These are phyloP conservation scores for Dolichallabes microphthalmus DNA, from an alignment of 2,113 vertebrate species.

Conservation along the genomic window DNA sequence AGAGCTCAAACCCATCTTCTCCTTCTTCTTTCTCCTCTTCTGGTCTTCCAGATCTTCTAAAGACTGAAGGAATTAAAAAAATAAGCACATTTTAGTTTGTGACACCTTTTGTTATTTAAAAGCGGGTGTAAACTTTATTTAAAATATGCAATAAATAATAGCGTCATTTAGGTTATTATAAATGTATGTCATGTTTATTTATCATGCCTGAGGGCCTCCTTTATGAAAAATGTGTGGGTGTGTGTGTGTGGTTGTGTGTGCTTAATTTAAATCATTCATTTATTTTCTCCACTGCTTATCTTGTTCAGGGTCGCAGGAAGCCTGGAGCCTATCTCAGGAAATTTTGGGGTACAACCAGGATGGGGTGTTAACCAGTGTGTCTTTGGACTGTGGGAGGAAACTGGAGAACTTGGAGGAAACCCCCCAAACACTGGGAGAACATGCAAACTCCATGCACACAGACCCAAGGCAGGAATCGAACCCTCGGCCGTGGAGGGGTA, in stretches of 20 bases:
- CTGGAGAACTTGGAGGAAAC: too few species aligned
- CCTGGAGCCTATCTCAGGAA: too few species aligned
- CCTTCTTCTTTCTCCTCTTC: conserved; percentile 86
- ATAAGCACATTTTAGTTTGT: not conserved
- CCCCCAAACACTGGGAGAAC: too few species aligned
- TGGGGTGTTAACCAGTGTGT: too few species aligned
- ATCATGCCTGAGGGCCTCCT: not conserved
- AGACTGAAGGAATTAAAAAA: conserved; percentile 73
- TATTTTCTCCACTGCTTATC: too few species aligned
- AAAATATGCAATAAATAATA: not conserved
- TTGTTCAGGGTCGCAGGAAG: too few species aligned
- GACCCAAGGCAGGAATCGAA: too few species aligned
- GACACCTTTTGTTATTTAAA: not conserved
- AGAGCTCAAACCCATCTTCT: conserved; percentile 94
- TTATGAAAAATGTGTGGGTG: not conserved
- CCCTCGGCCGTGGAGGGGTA: too few species aligned
- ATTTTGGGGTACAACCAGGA: too few species aligned
- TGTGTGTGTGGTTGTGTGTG: not conserved
- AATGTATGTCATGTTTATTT: not conserved
- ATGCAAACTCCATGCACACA: too few species aligned
- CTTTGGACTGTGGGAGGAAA: too few species aligned
- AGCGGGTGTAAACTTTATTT: not conserved
- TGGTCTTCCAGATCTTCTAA: conserved; percentile 98
- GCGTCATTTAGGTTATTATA: not conserved
- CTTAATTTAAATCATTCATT: too few species aligned